These are phyloP conservation scores for Catagonus wagneri DNA, from an alignment of 2,113 vertebrate species.

Conservation along the genomic window DNA sequence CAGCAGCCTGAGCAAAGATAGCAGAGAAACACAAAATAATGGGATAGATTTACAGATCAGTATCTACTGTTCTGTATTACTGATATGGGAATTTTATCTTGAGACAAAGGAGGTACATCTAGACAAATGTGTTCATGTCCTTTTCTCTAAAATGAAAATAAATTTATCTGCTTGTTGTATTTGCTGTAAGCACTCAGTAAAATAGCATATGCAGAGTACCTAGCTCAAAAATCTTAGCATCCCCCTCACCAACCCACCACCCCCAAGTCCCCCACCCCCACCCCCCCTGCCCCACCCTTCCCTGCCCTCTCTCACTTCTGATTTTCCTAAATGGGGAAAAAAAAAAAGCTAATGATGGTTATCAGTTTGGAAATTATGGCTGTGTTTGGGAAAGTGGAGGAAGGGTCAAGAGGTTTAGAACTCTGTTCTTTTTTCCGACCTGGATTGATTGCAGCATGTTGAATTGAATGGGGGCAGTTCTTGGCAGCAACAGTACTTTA, in stretches of 20 bases:
- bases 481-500: not conserved
- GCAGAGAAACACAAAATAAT: not conserved
- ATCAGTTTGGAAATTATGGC: not conserved
- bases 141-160: slow-evolving; percentile 24
- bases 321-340: not conserved
- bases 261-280: no score
- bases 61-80: not conserved
- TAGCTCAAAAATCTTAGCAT: not conserved
- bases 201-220: not conserved
- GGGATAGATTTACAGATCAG: not conserved
- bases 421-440: not conserved
- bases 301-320: not conserved
- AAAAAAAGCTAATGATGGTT: not conserved
- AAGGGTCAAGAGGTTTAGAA: not conserved
- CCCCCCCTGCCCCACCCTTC: not conserved
- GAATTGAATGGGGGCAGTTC: not conserved
- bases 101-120: not conserved
- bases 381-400: not conserved
- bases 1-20: not conserved
- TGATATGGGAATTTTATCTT: slow-evolving; percentile 3
- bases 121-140: not conserved
- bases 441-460: not conserved
- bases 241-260: no score
- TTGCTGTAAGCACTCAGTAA: not conserved
- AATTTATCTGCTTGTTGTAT: not conserved